phyloP scores from a whole-genome alignment of 2,888 invertebrate species.

The Busseola fusca region DNA sequence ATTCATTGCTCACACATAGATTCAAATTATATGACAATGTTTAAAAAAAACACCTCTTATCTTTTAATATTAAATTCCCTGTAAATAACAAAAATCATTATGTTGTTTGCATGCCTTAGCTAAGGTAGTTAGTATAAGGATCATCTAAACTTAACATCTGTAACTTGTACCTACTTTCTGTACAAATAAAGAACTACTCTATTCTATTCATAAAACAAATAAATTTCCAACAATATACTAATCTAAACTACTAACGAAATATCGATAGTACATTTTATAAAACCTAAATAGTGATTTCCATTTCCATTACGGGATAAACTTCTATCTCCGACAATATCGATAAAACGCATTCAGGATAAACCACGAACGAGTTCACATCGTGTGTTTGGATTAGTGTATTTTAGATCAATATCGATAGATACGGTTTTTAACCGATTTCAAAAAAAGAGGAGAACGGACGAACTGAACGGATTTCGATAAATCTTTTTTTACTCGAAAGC shows the following conservation, averaged over 20 bases:
- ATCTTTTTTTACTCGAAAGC: too few relatives aligned
- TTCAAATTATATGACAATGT: too few relatives aligned
- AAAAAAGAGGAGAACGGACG: too few relatives aligned
- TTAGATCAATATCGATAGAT: slow-evolving; percentile 21
- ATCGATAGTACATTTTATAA: slow-evolving; percentile 17
- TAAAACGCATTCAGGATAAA: slow-evolving; percentile 30
- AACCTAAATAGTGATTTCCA: slow-evolving; percentile 11
- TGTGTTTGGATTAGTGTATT: slow-evolving; percentile 11
- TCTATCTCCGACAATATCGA: slow-evolving; percentile 27
- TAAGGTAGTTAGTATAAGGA: too few relatives aligned
- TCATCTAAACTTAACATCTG: too few relatives aligned
- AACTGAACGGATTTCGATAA: too few relatives aligned
- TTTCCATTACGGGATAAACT: slow-evolving; percentile 33
- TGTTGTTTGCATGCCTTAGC: too few relatives aligned
- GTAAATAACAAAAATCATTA: not conserved
- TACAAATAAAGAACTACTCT: too few relatives aligned
- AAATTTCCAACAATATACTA: not conserved
- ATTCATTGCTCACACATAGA: too few relatives aligned
- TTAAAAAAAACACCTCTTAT: too few relatives aligned
- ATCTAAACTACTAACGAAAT: slow-evolving; percentile 5
- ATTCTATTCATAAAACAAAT: not conserved
- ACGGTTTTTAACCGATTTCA: too few relatives aligned
- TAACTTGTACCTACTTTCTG: too few relatives aligned
- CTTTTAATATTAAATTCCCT: not conserved
- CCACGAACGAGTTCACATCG: slow-evolving; percentile 10